Percentiles rank a stretch among this genome's conserved stretches.
Evolutionary conservation across 2,113 vertebrate species (phyloP).

Genomic region (Brienomyrus brachyistius): DNA sequence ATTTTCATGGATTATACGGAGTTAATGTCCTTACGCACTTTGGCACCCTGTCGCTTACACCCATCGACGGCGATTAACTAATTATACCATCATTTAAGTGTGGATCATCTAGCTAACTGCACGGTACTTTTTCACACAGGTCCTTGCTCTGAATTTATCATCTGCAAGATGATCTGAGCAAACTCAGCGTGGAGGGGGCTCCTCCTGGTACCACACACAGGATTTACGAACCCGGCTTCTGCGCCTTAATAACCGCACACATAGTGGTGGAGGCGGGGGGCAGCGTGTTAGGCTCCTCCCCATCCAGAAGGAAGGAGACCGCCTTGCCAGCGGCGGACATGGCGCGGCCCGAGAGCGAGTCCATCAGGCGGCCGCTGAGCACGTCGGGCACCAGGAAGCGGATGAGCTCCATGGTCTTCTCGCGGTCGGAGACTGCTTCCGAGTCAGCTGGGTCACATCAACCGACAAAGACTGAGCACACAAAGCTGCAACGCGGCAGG

Average conservation of each 20-base stretch:
- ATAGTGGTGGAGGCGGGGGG: slow-evolving; percentile 52
- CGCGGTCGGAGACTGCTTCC: slow-evolving; percentile 52
- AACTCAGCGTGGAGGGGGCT: slow-evolving; percentile 39
- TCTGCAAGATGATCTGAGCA: slow-evolving; percentile 8
- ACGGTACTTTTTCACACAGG: background rate
- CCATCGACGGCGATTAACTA: background rate
- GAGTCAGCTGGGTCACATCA: slow-evolving; percentile 55
- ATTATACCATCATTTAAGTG: background rate
- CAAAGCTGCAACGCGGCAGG: background rate
- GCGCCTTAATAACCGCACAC: slow-evolving; percentile 71
- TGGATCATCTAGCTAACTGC: background rate
- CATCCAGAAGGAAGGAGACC: slow-evolving; percentile 59
- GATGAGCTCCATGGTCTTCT: slow-evolving; percentile 66
- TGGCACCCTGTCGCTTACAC: background rate
- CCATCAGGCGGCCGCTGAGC: slow-evolving; percentile 62
- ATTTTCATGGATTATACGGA: background rate
- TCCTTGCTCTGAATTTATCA: background rate
- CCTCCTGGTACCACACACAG: slow-evolving; percentile 36
- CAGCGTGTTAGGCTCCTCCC: slow-evolving; percentile 50
- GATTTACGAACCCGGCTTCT: slow-evolving; percentile 69
- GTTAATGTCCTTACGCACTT: background rate
- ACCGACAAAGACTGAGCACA: slow-evolving; percentile 55
- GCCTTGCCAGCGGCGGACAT: slow-evolving; percentile 64
- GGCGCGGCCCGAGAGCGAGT: slow-evolving; percentile 64
- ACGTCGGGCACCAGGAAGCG: slow-evolving; percentile 63